Base-by-base conservation (phyloP, 2,113 vertebrate genomes). In the Catharus minimus region DNA sequence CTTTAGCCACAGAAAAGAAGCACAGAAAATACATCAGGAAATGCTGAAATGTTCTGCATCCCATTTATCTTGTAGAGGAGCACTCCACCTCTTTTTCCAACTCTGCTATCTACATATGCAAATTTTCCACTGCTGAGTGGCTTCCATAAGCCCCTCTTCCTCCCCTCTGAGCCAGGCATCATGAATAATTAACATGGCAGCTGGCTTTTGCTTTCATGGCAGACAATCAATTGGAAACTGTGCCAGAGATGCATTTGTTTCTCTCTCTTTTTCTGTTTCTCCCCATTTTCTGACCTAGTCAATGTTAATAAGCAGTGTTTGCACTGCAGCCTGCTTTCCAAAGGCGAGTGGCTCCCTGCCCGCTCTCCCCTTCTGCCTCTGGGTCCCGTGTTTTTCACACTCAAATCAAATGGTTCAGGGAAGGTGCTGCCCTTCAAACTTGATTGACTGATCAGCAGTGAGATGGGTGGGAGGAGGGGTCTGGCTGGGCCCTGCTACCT, bases 121-220 rank as follows among this genome's bases (percentile, higher is more conserved):
- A 87, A 97, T 96, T 85, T 88, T 73, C 89, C 86, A 80, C 61
- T 73, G 50, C 80, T 80, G 94, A 94, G 94, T 93, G 77, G 86
- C 93, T 93, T 96, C 91, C 93, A 82, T 92, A 89, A 90, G 78
- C 71, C 82, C 81, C 69, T 82, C 80, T 95, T 90, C 90, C 95
- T 95, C 92, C 93, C 84, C 58, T 93, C 94, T 83, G 76, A 52
- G 87, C 96, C 95, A 94, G 69, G 81, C 92, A 76, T 96, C 79
- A 88, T 97, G 97, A 97, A 96, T 98, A 96, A 96, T 97, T 96
- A 97, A 97, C 94, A 82, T 28, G 89, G 97, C 97, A 96, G 96
- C 97, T 97, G 97, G 96, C 92, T 95, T 97, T 86, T 95, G 96
- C 96, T 94, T 96, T 96, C 83, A 89, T 94, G 95, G 95, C 96